These are phyloP conservation scores for Verasper variegatus DNA, from an alignment of 2,113 vertebrate species.

Conservation along the genomic window DNA sequence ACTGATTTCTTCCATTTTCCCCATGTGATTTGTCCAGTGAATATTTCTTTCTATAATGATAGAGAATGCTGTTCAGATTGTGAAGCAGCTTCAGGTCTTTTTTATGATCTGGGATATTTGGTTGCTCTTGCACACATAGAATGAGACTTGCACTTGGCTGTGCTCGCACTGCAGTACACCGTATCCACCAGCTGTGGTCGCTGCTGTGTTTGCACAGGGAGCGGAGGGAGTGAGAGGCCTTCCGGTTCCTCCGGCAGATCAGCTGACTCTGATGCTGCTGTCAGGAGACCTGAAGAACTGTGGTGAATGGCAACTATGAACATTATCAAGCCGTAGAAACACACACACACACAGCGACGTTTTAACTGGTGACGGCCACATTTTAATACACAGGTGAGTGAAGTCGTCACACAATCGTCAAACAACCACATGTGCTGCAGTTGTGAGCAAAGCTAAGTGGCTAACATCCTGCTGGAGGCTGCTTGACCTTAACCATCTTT, in stretches of 20 bases:
- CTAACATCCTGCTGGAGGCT: constrained; percentile 52
- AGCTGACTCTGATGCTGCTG: constrained; percentile 80
- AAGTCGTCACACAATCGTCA: neutral
- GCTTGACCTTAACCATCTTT: constrained; percentile 53
- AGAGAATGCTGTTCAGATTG: neutral
- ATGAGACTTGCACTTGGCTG: neutral
- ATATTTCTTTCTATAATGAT: neutral
- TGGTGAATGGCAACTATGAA: constrained; percentile 70
- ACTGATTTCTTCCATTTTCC: no score
- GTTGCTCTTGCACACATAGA: neutral
- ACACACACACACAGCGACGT: neutral
- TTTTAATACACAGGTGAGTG: constrained; percentile 62
- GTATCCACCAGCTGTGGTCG: constrained; percentile 43
- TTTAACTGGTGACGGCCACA: neutral
- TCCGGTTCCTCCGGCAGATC: constrained; percentile 72
- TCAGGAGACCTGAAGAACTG: constrained; percentile 61
- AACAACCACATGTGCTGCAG: constrained; percentile 1
- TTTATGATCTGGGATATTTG: neutral
- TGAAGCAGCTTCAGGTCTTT: neutral
- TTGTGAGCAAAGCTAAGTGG: constrained; percentile 45
- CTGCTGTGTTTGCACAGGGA: constrained; percentile 20
- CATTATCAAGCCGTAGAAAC: constrained; percentile 47
- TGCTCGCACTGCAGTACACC: constrained; percentile 25
- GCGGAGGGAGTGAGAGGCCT: constrained; percentile 36
- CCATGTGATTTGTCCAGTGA: no score